phyloP scores from a whole-genome alignment of 2,113 vertebrate species.

The Marmota flaviventris region DNA sequence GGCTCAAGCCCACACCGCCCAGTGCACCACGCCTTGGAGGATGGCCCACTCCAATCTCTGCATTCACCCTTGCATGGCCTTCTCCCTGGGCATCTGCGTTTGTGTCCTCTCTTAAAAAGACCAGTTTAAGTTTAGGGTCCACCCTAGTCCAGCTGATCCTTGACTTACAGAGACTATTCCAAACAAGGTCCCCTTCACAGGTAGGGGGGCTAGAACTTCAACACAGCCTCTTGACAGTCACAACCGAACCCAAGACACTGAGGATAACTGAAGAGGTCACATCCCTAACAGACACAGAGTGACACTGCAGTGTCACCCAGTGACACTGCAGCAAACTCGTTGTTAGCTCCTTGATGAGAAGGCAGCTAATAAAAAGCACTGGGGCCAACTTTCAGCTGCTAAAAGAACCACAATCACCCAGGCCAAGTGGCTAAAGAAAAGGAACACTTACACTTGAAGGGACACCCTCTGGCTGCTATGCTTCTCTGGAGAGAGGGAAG shows the following conservation, averaged over 20 bases:
- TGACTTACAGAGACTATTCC: background rate
- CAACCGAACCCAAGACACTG: background rate
- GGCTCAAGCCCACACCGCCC: background rate
- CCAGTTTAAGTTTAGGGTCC: background rate
- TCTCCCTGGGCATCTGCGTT: background rate
- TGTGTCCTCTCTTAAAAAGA: no score
- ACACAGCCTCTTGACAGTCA: background rate
- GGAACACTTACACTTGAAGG: fast-evolving
- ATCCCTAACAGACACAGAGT: background rate
- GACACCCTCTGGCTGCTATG: background rate
- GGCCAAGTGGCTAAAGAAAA: fast-evolving
- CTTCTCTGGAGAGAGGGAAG: background rate
- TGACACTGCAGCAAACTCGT: background rate
- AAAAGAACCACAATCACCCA: background rate
- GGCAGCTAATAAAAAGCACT: background rate
- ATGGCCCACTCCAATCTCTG: fast-evolving
- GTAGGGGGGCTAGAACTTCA: background rate
- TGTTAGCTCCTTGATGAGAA: background rate
- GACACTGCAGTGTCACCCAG: background rate
- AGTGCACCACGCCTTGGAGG: fast-evolving
- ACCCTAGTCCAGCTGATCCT: background rate
- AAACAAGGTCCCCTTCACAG: background rate
- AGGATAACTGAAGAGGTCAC: background rate
- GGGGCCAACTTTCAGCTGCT: background rate
- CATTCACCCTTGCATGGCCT: fast-evolving